A percentile compares a stretch with the other conserved stretches of the same genome.
phyloP scores from a whole-genome alignment of 2,888 invertebrate genomes.

The Mythimna impura region DNA sequence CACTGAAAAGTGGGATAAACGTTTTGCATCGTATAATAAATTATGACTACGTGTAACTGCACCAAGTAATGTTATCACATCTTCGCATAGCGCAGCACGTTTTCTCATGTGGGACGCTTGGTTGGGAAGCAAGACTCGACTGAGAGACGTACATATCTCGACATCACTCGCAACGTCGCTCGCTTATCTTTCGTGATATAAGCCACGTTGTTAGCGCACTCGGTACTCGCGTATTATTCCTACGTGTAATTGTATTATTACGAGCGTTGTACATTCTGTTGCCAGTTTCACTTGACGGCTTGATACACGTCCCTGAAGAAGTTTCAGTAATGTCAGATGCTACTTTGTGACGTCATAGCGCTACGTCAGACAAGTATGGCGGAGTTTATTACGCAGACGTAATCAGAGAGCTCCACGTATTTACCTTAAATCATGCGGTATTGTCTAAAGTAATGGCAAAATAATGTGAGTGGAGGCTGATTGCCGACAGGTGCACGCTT shows the following conservation, averaged over 20 bases:
- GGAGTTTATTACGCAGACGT: conserved; percentile 63
- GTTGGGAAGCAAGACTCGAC: conserved; percentile 22
- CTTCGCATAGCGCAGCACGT: conserved; percentile 7
- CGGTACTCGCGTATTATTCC: conserved; percentile 45
- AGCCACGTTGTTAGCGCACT: conserved; percentile 54
- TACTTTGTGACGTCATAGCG: conserved; percentile 24
- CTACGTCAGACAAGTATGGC: conserved; percentile 26
- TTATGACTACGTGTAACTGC: conserved; percentile 20
- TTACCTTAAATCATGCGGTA: conserved; percentile 75
- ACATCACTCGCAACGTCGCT: conserved; percentile 47
- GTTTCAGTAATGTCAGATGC: conserved; percentile 43
- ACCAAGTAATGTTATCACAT: conserved; percentile 17
- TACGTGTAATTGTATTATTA: conserved; percentile 56
- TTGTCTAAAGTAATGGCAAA: conserved; percentile 81
- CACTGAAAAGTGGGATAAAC: conserved; percentile 1
- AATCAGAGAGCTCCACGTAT: conserved; percentile 69
- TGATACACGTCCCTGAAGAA: conserved; percentile 35
- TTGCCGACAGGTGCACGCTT: conserved; percentile 80
- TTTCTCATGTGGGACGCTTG: conserved; percentile 21
- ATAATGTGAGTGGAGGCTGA: conserved; percentile 80
- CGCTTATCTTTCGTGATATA: conserved; percentile 57
- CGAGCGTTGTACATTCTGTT: conserved; percentile 34
- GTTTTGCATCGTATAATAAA: conserved; percentile 17
- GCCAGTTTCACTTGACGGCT: conserved; percentile 36
- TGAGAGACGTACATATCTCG: conserved; percentile 36